Conservation (phyloP, 2,113 vertebrate genomes). For the Varanus salvator region DNA sequence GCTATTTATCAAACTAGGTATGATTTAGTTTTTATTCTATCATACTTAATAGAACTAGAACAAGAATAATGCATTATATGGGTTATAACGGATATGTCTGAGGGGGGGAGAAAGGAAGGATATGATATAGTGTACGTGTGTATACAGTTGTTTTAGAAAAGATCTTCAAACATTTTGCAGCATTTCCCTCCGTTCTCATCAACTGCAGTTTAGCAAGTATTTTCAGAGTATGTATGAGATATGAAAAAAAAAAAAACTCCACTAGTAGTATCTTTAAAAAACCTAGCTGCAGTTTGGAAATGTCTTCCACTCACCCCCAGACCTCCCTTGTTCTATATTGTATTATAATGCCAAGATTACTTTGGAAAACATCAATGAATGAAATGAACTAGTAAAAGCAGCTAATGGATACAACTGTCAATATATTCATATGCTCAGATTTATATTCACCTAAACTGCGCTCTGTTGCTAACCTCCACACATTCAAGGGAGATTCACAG, state of each 20-base stretch:
- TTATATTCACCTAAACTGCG: not conserved
- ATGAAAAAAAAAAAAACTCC: not conserved
- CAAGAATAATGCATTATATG: not conserved
- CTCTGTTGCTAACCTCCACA: not conserved
- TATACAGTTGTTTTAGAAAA: not conserved
- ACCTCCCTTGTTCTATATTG: not conserved
- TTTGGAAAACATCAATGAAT: not conserved
- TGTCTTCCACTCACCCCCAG: not conserved
- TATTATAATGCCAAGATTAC: not conserved
- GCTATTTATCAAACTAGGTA: constrained; percentile 14
- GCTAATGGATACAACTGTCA: not conserved
- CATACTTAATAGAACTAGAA: not conserved
- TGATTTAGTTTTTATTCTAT: constrained; percentile 17
- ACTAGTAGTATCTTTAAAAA: not conserved
- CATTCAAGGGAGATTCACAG: not conserved
- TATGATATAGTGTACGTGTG: not conserved
- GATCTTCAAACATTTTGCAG: not conserved
- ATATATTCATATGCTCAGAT: not conserved
- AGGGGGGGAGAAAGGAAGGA: no score
- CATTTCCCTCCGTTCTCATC: not conserved
- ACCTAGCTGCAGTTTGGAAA: not conserved
- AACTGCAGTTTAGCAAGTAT: not conserved
- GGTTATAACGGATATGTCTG: not conserved
- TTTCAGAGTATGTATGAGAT: no score
- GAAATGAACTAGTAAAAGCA: not conserved